Conservation (phyloP, 2,888 invertebrate species). For the Flexamia atlantica region DNA sequence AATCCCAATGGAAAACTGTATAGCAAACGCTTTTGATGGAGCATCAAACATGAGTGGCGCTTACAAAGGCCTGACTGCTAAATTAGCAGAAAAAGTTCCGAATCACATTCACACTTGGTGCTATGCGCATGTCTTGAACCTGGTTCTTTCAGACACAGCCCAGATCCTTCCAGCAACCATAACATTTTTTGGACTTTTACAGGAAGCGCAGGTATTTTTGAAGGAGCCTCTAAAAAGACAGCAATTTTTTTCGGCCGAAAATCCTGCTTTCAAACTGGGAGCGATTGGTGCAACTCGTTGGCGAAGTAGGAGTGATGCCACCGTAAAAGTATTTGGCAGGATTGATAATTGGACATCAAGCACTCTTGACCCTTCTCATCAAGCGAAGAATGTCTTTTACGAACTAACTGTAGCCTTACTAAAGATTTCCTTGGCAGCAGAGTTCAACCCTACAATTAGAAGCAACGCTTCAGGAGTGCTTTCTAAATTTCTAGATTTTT, state of each 20-base stretch:
- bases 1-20: neutral
- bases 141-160: constrained; percentile 31
- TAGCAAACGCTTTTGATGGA: constrained; percentile 20
- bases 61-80: constrained; percentile 24
- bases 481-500: constrained; percentile 5
- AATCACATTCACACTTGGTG: constrained; percentile 50
- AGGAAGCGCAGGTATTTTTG: constrained; percentile 42
- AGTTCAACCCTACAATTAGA: constrained; percentile 21
- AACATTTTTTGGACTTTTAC: constrained; percentile 19
- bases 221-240: constrained; percentile 30
- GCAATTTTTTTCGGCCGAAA: neutral
- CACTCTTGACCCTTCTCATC: no score
- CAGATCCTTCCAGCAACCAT: constrained; percentile 20
- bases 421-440: neutral
- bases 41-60: constrained; percentile 42
- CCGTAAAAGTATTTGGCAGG: constrained; percentile 12
- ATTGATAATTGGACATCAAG: neutral
- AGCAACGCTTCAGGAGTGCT: neutral
- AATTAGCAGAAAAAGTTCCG: neutral
- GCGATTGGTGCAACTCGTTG: constrained; percentile 20
- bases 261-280: constrained; percentile 6
- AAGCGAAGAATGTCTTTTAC: neutral
- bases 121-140: constrained; percentile 45
- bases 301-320: constrained; percentile 20
- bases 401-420: neutral